Conservation (phyloP, 2,797 vertebrate species). For the Thamnophis elegans region DNA sequence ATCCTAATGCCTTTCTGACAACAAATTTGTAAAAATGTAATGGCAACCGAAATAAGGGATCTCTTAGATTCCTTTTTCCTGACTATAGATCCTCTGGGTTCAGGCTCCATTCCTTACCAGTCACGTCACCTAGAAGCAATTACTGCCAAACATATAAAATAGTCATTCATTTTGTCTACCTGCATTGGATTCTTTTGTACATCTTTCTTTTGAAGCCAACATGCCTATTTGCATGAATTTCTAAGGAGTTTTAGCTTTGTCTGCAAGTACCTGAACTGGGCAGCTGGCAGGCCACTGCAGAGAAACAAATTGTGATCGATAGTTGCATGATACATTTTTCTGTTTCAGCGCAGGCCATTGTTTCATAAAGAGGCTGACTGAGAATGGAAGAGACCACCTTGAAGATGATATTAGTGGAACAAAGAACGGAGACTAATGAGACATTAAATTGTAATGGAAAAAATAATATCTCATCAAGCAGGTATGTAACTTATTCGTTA, state of each 20-base stretch:
- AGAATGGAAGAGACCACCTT: slow-evolving; percentile 11
- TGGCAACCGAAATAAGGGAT: neutral
- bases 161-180: neutral
- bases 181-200: neutral
- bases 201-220: neutral
- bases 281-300: neutral
- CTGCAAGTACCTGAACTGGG: neutral
- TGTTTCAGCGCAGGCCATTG: neutral
- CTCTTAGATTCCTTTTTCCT: neutral
- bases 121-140: neutral
- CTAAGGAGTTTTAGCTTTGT: neutral
- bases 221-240: neutral
- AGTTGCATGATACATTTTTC: neutral
- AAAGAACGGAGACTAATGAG: neutral
- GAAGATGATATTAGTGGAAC: slow-evolving; percentile 1
- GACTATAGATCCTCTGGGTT: neutral
- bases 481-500: neutral
- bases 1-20: neutral
- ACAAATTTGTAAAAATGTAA: neutral
- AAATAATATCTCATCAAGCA: neutral
- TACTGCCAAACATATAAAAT: neutral
- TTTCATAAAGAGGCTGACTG: neutral
- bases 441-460: neutral
- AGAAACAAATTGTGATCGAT: neutral
- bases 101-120: neutral